Conservation (phyloP, 2,888 invertebrate genomes). For the Scrobipalpa atriplicella region DNA sequence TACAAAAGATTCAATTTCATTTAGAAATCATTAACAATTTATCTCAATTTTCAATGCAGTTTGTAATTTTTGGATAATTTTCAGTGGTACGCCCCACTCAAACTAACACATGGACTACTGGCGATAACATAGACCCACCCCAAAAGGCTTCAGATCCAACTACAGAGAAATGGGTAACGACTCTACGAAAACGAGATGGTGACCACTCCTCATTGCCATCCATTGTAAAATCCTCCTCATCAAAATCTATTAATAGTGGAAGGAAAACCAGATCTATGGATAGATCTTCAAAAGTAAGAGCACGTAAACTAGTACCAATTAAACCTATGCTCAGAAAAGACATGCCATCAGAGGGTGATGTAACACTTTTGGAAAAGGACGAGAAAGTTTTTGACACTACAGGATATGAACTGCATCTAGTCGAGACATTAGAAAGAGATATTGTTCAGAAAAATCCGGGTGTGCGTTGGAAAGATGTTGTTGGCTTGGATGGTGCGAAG, state of each 20-base stretch:
- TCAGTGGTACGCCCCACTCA: constrained; percentile 73
- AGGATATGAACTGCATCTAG: constrained; percentile 89
- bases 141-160: constrained; percentile 68
- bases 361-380: constrained; percentile 65
- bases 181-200: constrained; percentile 85
- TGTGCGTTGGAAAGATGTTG: constrained; percentile 91
- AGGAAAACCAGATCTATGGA: constrained; percentile 76
- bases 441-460: constrained; percentile 92
- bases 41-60: neutral
- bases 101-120: constrained; percentile 53
- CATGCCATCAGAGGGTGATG: constrained; percentile 67
- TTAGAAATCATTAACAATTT: neutral
- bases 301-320: constrained; percentile 62
- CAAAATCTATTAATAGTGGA: constrained; percentile 58
- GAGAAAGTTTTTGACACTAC: constrained; percentile 84
- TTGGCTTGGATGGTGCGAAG: constrained; percentile 89
- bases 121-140: constrained; percentile 50
- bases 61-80: constrained; percentile 37
- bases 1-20: too few species aligned
- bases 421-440: constrained; percentile 92
- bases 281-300: constrained; percentile 57
- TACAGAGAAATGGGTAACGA: constrained; percentile 87
- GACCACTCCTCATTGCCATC: constrained; percentile 86
- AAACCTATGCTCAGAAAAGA: constrained; percentile 64
- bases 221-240: constrained; percentile 80